Conservation (phyloP, 2,797 vertebrate genomes). For the Capromys pilorides region DNA sequence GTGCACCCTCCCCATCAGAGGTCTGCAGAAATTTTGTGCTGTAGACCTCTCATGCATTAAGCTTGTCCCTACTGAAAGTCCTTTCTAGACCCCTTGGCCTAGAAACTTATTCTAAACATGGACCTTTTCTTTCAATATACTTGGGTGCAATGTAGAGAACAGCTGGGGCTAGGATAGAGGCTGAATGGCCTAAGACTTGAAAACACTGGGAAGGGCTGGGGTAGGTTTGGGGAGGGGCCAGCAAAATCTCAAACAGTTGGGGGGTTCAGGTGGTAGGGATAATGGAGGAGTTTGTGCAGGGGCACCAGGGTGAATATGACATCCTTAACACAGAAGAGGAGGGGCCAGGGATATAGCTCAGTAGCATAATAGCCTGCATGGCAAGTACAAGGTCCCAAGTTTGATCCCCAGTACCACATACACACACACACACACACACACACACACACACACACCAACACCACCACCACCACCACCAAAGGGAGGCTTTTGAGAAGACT, state of each 20-base stretch:
- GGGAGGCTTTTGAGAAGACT: conserved; percentile 46
- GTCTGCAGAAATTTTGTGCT: neutral
- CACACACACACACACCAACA: too few relatives aligned
- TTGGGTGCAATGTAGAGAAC: neutral
- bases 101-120: neutral
- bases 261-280: neutral
- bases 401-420: too few relatives aligned
- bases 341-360: too few relatives aligned
- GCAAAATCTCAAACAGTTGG: conserved; percentile 28
- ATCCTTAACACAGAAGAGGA: neutral
- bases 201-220: conserved; percentile 15
- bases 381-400: too few relatives aligned
- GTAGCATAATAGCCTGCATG: too few relatives aligned
- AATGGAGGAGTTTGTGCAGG: neutral
- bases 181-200: conserved; percentile 10
- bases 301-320: neutral
- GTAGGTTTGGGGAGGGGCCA: conserved; percentile 5
- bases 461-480: too few relatives aligned
- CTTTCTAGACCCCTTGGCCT: neutral
- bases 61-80: neutral
- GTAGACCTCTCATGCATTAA: neutral
- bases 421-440: too few relatives aligned
- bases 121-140: neutral
- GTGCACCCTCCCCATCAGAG: neutral
- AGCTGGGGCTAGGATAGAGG: neutral